Conservation (phyloP, 2,113 vertebrate genomes). For the cat (Felis catus) region DNA sequence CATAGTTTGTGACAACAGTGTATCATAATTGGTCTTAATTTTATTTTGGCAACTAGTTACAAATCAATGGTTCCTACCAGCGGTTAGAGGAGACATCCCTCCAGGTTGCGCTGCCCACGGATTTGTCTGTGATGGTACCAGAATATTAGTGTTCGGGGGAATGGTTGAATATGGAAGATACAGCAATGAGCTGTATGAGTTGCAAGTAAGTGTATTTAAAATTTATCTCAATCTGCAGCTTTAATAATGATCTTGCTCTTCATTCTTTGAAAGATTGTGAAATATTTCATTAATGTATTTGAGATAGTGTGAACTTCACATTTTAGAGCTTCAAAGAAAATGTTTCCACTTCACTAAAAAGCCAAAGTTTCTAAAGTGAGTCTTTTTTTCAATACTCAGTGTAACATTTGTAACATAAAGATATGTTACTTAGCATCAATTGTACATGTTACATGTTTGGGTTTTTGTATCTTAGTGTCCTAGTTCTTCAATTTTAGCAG, state of each 20-base stretch:
- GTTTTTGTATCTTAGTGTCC: neutral
- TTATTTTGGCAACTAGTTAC: slow-evolving; percentile 86
- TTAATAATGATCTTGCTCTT: neutral
- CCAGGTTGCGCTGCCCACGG: slow-evolving; percentile 98
- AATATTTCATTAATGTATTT: slow-evolving; percentile 8
- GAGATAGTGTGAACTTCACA: neutral
- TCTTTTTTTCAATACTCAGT: neutral
- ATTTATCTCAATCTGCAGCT: neutral
- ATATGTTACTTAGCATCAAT: neutral
- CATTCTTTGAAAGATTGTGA: neutral
- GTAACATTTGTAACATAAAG: neutral
- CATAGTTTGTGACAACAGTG: neutral
- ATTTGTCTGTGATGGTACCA: slow-evolving; percentile 96
- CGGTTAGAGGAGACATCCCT: slow-evolving; percentile 98
- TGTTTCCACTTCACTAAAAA: slow-evolving; percentile 40
- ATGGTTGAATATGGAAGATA: slow-evolving; percentile 99
- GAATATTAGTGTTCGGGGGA: slow-evolving; percentile 96
- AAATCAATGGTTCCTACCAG: slow-evolving; percentile 98
- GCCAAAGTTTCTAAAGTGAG: neutral
- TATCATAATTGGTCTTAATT: slow-evolving; percentile 32
- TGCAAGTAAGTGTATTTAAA: slow-evolving; percentile 90
- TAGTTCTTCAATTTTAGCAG: neutral
- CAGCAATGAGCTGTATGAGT: slow-evolving; percentile 95
- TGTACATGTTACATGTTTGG: neutral
- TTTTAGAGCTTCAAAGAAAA: neutral